A percentile compares a stretch with the other conserved stretches of the same genome.
Evolutionary conservation across 1,140 invertebrate species (phyloP).

Genomic region (Cephus cinctus): DNA sequence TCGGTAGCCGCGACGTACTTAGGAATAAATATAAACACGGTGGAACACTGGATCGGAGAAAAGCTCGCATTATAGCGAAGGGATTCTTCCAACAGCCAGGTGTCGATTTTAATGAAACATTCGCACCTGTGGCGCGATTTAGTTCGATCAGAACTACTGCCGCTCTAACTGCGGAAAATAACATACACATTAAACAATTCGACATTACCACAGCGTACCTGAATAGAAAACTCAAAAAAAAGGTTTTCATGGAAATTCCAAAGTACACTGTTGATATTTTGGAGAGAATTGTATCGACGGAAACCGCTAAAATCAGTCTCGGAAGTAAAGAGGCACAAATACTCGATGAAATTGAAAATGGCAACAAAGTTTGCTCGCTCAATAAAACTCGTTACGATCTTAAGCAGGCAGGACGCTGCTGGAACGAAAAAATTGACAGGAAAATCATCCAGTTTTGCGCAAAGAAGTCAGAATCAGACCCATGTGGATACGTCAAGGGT

Average conservation of each 20-base stretch:
- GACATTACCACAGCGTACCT: slow-evolving; percentile 43
- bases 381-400: slow-evolving; percentile 35
- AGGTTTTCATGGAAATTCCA: slow-evolving; percentile 25
- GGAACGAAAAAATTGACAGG: slow-evolving; percentile 23
- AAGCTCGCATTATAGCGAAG: slow-evolving; percentile 25
- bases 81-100: slow-evolving; percentile 21
- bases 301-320: background rate
- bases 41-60: slow-evolving; percentile 10
- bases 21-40: slow-evolving; percentile 27
- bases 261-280: slow-evolving; percentile 8
- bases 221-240: slow-evolving; percentile 34
- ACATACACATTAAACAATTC: slow-evolving; percentile 20
- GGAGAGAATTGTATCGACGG: slow-evolving; percentile 5
- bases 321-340: slow-evolving; percentile 12
- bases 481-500: slow-evolving; percentile 18
- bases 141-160: slow-evolving; percentile 1
- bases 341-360: slow-evolving; percentile 10
- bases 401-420: slow-evolving; percentile 29
- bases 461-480: slow-evolving; percentile 13
- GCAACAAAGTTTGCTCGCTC: slow-evolving; percentile 21
- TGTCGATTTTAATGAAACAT: slow-evolving; percentile 24
- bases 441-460: slow-evolving; percentile 13
- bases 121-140: slow-evolving; percentile 21
- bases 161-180: slow-evolving; percentile 13
- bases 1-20: slow-evolving; percentile 36